Evolutionary conservation across 2,797 vertebrate genomes (phyloP), one percentile per base, ranked within the genome.

Genomic region (Novumbra hubbsi): DNA sequence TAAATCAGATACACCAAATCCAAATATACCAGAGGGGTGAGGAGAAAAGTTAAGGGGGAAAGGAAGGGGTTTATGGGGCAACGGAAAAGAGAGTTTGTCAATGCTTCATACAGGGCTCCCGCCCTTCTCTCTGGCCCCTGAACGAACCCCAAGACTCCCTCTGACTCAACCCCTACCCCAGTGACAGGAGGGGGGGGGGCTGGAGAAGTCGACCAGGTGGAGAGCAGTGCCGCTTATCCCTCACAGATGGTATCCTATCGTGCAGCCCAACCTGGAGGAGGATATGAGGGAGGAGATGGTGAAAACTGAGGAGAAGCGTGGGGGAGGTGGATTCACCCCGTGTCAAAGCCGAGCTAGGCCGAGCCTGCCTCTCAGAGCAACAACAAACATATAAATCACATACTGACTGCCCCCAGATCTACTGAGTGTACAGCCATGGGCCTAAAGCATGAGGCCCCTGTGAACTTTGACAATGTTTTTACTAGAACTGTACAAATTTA

Each of bases 331-430:
- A 55, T 50, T 57, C 70, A 8, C 38, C 30, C 34, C 70, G 1
- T n/a, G 55, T 57, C 55, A 57, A 21, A 57, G 7, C 55, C 17
- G 15, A 48, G 55, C 55, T 55, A 17, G 24, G 48, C 28, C 19
- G 50, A 14, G 48, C 68, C 68, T 11, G 60, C 80, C 84, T 86
- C 80, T 78, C 81, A 78, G 67, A 80, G 80, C 77, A 88, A 84
- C 81, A 90, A 92, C 90, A 90, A 85, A 65, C 76, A 87, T 89
- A 93, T 91, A 91, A 92, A 92, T 92, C 87, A 88, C 82, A 90
- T 80, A 4, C 83, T 83, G 90, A 91, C 77, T 68, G 86, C 82
- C 81, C 86, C 88, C 91, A 89, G 87, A 87, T 88, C 90, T 86
- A 27, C 21, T 60, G 21, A 12, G 55, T 21, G 16, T 52, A n/a